phyloP scores from a whole-genome alignment of 2,888 invertebrate genomes.

The Alcis repandata region DNA sequence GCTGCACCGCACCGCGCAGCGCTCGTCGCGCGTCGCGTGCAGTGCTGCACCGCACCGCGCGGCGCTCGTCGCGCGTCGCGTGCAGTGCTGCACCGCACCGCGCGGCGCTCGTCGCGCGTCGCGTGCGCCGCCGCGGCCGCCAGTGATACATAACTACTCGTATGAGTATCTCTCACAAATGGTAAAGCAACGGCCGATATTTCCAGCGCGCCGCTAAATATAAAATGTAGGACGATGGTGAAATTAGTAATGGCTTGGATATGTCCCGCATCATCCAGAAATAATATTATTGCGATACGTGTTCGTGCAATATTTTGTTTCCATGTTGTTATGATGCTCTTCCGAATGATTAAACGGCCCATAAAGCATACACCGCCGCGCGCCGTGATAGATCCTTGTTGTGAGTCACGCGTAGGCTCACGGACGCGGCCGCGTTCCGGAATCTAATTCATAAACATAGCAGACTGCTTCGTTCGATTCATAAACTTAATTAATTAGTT shows the following conservation, averaged over 20 bases:
- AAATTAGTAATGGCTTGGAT: constrained; percentile 13
- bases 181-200: background rate
- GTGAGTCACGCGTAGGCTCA: background rate
- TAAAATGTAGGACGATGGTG: constrained; percentile 28
- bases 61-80: background rate
- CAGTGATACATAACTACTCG: too few relatives aligned
- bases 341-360: background rate
- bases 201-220: constrained; percentile 16
- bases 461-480: constrained; percentile 14
- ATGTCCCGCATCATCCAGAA: background rate
- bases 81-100: background rate
- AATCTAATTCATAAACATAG: constrained; percentile 29
- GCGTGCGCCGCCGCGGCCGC: too few relatives aligned
- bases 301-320: constrained; percentile 3
- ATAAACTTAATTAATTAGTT: constrained; percentile 16
- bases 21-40: too few relatives aligned
- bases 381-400: background rate
- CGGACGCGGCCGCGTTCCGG: constrained; percentile 17
- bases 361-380: background rate
- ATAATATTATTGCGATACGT: constrained; percentile 8
- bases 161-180: background rate
- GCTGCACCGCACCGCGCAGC: too few relatives aligned
- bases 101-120: too few relatives aligned
- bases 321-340: constrained; percentile 3
- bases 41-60: background rate